A percentile compares a stretch with the other conserved stretches of the same genome.
phyloP scores from a whole-genome alignment of 2,888 invertebrate species.

The Pemphredon lugubris region DNA sequence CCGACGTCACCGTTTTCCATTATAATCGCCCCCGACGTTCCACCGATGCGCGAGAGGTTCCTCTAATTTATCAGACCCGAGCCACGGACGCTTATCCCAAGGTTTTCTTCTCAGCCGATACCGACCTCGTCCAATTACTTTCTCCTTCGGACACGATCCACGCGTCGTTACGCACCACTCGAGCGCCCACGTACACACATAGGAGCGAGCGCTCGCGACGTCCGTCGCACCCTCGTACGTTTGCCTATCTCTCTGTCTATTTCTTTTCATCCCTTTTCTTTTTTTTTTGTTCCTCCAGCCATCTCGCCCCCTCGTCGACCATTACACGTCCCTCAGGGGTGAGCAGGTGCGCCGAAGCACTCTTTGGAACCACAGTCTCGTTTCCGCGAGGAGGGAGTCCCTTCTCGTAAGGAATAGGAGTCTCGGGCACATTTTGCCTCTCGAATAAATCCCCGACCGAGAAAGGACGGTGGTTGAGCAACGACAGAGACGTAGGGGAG shows the following conservation, averaged over 20 bases:
- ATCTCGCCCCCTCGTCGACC: constrained; percentile 29
- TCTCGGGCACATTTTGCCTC: constrained; percentile 28
- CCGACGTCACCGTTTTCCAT: neutral
- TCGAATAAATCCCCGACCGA: constrained; percentile 54
- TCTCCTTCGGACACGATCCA: constrained; percentile 36
- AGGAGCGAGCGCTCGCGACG: too few relatives aligned
- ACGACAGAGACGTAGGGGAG: neutral
- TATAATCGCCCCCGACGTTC: too few relatives aligned
- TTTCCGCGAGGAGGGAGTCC: constrained; percentile 11
- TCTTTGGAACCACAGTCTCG: constrained; percentile 20
- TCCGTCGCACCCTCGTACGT: neutral
- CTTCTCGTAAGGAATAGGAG: constrained; percentile 43
- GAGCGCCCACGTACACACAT: too few relatives aligned
- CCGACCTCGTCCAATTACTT: constrained; percentile 44
- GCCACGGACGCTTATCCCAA: neutral
- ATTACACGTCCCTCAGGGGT: constrained; percentile 58
- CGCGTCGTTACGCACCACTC: constrained; percentile 50
- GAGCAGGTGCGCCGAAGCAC: constrained; percentile 60
- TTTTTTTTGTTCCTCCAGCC: neutral
- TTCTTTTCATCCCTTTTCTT: constrained; percentile 27
- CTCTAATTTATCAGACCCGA: too few relatives aligned
- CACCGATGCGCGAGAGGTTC: too few relatives aligned
- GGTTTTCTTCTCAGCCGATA: neutral
- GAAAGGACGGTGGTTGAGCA: constrained; percentile 12
- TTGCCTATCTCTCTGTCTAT: constrained; percentile 7